Conservation (phyloP, 1,140 invertebrate species). For the Drosophila hydei region DNA sequence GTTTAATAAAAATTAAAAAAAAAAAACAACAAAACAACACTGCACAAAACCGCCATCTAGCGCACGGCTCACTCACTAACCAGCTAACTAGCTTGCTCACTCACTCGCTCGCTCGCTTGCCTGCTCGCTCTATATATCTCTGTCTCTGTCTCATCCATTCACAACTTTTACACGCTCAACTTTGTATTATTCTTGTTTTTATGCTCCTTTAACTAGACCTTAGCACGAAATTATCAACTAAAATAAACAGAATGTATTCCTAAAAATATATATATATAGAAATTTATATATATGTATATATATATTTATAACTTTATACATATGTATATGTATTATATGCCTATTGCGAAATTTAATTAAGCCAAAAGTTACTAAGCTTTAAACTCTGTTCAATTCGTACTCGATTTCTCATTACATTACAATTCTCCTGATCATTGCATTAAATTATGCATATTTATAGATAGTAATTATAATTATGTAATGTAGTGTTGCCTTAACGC, state of each 20-base stretch:
- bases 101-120: slow-evolving; percentile 6
- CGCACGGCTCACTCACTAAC: not conserved
- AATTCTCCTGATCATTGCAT: slow-evolving; percentile 1
- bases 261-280: slow-evolving; percentile 23
- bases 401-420: slow-evolving; percentile 11
- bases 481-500: slow-evolving; percentile 8
- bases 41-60: slow-evolving; percentile 25
- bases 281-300: slow-evolving; percentile 22
- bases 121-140: too few relatives aligned
- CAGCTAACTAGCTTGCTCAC: not conserved
- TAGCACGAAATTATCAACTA: slow-evolving; percentile 32
- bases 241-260: slow-evolving; percentile 41
- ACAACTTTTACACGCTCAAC: slow-evolving; percentile 29
- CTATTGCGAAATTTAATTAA: slow-evolving; percentile 24
- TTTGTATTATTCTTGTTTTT: slow-evolving; percentile 14
- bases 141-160: slow-evolving; percentile 22
- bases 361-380: slow-evolving; percentile 37
- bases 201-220: slow-evolving; percentile 34
- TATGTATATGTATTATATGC: slow-evolving; percentile 6
- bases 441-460: slow-evolving; percentile 5
- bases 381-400: slow-evolving; percentile 43
- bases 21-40: slow-evolving; percentile 47
- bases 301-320: slow-evolving; percentile 7
- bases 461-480: not conserved
- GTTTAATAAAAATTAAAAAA: not conserved